These are phyloP conservation scores for Odobenus rosmarus DNA, from an alignment of 2,113 vertebrate species.

Conservation along the genomic window DNA sequence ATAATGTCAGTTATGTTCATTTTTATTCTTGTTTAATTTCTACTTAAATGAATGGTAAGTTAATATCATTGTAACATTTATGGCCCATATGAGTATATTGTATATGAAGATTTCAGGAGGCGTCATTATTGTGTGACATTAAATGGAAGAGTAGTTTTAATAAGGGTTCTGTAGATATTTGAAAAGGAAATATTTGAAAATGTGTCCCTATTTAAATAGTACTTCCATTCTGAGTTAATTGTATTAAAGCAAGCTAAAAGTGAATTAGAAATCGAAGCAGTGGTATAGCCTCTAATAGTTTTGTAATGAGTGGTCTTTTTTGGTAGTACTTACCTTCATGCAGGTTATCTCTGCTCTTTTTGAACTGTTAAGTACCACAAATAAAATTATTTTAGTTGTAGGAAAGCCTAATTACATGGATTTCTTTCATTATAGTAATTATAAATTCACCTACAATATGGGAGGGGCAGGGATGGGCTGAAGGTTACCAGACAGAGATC, in stretches of 20 bases:
- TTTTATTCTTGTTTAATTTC: conserved; percentile 56
- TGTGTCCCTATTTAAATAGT: conserved; percentile 59
- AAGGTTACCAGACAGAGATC: background rate
- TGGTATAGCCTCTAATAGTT: background rate
- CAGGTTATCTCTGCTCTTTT: background rate
- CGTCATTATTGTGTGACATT: conserved; percentile 40
- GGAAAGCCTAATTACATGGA: background rate
- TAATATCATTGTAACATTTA: conserved; percentile 63
- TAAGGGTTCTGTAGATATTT: conserved; percentile 63
- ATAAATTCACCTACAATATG: background rate
- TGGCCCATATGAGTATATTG: background rate
- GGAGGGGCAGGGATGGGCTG: background rate
- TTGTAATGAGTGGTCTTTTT: background rate
- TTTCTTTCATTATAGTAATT: conserved; percentile 6
- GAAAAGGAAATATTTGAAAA: conserved; percentile 55
- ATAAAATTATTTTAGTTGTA: conserved; percentile 28
- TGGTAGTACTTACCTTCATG: background rate
- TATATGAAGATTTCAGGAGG: conserved; percentile 39
- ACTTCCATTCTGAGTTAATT: conserved; percentile 65
- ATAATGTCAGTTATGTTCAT: conserved; percentile 46
- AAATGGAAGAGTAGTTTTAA: conserved; percentile 66
- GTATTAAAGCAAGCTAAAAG: conserved; percentile 58
- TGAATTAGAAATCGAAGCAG: conserved; percentile 52
- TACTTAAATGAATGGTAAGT: conserved; percentile 55
- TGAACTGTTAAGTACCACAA: background rate